Evolutionary conservation across 2,888 invertebrate genomes (phyloP).

Genomic region (Rhopalosiphum nymphaeae): DNA sequence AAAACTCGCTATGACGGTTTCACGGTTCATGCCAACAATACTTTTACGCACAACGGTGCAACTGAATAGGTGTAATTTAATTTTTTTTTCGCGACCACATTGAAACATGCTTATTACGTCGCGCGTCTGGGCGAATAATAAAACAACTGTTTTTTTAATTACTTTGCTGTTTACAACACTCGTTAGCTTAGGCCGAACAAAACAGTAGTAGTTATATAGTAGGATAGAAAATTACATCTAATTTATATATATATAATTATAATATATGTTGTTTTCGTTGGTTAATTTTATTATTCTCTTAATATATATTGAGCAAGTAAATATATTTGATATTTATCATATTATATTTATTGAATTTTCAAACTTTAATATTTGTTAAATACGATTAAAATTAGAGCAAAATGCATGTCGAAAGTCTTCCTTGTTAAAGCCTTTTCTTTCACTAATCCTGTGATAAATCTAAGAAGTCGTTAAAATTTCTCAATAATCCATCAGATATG

Average conservation of each 20-base stretch:
- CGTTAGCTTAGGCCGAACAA: not conserved
- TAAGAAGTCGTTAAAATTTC: conserved; percentile 20
- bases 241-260: not conserved
- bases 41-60: conserved; percentile 31
- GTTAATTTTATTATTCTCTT: not conserved
- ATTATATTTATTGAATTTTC: not conserved
- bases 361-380: not conserved
- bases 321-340: not conserved
- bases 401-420: not conserved
- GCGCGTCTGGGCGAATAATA: conserved; percentile 33
- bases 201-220: not conserved
- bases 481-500: conserved; percentile 39
- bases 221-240: not conserved
- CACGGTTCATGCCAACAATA: conserved; percentile 32
- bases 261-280: not conserved
- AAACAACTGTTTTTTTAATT: conserved; percentile 67
- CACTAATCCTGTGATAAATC: conserved; percentile 36
- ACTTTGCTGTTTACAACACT: conserved; percentile 27
- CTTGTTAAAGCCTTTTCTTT: not conserved
- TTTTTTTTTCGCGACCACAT: conserved; percentile 31
- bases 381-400: not conserved
- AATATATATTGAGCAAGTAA: not conserved
- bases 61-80: conserved; percentile 50
- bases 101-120: conserved; percentile 37
- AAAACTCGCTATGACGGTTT: conserved; percentile 18